phyloP scores from a whole-genome alignment of 2,113 vertebrate genomes.

The Collichthys lucidus region DNA sequence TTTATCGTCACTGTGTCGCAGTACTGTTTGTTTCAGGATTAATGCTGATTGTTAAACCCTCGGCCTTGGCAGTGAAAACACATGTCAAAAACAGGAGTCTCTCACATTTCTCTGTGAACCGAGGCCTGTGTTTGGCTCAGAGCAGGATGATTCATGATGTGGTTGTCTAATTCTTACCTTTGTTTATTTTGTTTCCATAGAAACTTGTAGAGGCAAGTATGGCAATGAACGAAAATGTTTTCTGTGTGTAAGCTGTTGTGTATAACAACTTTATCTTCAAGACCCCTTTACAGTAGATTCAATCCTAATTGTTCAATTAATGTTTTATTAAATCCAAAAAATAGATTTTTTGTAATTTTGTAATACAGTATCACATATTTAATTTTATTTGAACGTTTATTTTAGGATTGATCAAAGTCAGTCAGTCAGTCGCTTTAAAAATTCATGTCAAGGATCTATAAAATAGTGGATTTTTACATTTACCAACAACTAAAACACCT shows the following conservation, averaged over 20 bases:
- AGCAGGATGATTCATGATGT: slow-evolving; percentile 41
- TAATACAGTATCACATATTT: not conserved
- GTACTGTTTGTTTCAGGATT: slow-evolving; percentile 39
- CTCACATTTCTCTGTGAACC: slow-evolving; percentile 47
- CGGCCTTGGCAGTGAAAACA: slow-evolving; percentile 14
- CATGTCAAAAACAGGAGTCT: slow-evolving; percentile 30
- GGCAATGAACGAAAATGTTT: slow-evolving; percentile 72
- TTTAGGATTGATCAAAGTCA: slow-evolving; percentile 1
- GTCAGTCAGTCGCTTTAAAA: not conserved
- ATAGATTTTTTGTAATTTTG: slow-evolving; percentile 2
- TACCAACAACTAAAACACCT: slow-evolving; percentile 10
- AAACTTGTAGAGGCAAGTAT: slow-evolving; percentile 99
- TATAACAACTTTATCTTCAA: slow-evolving; percentile 78
- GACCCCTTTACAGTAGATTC: slow-evolving; percentile 65
- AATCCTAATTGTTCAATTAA: slow-evolving; percentile 75
- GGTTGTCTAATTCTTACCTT: slow-evolving; percentile 83
- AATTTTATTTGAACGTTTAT: not conserved
- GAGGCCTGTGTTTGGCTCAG: slow-evolving; percentile 47
- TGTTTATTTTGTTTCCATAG: slow-evolving; percentile 95
- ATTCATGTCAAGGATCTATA: slow-evolving; percentile 20
- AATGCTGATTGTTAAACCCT: slow-evolving; percentile 24
- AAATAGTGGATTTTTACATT: slow-evolving; percentile 35
- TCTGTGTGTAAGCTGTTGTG: slow-evolving; percentile 79
- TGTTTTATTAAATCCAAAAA: slow-evolving; percentile 61
- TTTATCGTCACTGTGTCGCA: slow-evolving; percentile 9